These are phyloP conservation scores for Rhinopomastus cyanomelas DNA, from an alignment of 2,113 vertebrate genomes.

Conservation along the genomic window DNA sequence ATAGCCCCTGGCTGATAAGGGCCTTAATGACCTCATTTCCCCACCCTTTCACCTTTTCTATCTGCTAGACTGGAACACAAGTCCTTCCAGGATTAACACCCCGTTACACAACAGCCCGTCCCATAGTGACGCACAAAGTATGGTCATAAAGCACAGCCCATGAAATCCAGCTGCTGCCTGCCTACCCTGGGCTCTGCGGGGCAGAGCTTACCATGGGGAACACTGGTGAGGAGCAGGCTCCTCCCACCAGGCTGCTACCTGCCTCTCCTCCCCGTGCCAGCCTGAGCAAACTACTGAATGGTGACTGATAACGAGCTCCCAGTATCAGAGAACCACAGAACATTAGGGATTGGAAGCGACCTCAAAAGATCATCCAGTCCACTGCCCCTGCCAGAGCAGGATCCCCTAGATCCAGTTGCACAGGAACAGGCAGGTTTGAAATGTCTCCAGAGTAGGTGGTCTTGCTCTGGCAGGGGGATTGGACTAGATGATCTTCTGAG, in stretches of 20 bases:
- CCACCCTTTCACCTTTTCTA: not conserved
- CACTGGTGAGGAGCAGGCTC: not conserved
- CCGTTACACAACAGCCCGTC: not conserved
- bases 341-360: no score
- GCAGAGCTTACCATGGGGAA: not conserved
- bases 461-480: no score
- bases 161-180: not conserved
- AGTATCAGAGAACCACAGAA: no score
- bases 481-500: no score
- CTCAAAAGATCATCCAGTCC: no score
- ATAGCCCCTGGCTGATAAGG: not conserved
- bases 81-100: not conserved
- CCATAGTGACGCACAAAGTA: fast-evolving
- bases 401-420: no score
- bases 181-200: not conserved
- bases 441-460: no score
- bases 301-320: no score
- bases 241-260: not conserved
- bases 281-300: not conserved
- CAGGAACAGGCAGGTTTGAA: no score
- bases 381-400: no score
- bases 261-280: not conserved
- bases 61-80: not conserved
- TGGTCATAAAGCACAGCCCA: not conserved
- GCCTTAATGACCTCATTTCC: slow-evolving; percentile 31